A percentile compares a stretch with the other conserved stretches of the same genome.
These are phyloP conservation scores for Alces alces DNA, from an alignment of 2,113 vertebrate genomes.

Conservation along the genomic window DNA sequence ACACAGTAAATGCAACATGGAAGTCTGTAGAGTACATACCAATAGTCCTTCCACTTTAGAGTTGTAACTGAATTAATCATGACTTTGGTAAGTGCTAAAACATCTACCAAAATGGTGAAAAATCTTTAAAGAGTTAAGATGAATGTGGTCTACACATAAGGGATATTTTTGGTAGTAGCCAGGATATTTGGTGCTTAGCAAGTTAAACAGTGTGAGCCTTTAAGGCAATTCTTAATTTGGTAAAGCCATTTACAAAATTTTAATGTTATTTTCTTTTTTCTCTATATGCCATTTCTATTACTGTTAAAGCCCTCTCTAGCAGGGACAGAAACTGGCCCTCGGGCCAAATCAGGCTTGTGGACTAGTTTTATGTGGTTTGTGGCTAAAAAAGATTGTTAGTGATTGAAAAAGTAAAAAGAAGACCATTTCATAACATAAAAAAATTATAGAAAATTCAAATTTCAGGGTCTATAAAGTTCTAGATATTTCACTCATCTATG, in stretches of 20 bases:
- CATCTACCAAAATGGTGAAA: conserved; percentile 11
- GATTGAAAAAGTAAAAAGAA: not conserved
- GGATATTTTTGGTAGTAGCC: not conserved
- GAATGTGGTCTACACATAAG: not conserved
- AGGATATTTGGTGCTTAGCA: not conserved
- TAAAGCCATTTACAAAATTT: not conserved
- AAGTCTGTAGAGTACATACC: not conserved
- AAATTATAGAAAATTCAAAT: not conserved
- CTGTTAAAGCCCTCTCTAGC: not conserved
- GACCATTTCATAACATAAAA: not conserved
- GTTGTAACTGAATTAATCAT: not conserved
- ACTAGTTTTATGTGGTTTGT: not conserved
- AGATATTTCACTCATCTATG: not conserved
- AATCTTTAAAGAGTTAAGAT: not conserved
- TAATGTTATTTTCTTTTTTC: not conserved
- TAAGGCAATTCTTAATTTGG: not conserved
- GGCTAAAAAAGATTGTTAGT: not conserved
- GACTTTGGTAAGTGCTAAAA: not conserved
- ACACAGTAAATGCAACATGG: not conserved
- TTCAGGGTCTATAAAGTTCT: not conserved
- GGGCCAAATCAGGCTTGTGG: not conserved
- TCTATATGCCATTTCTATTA: not conserved
- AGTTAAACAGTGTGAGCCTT: not conserved
- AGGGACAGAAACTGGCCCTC: not conserved
- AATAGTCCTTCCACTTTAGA: not conserved